Conservation (phyloP, 2,113 vertebrate genomes). For the Ictalurus furcatus region DNA sequence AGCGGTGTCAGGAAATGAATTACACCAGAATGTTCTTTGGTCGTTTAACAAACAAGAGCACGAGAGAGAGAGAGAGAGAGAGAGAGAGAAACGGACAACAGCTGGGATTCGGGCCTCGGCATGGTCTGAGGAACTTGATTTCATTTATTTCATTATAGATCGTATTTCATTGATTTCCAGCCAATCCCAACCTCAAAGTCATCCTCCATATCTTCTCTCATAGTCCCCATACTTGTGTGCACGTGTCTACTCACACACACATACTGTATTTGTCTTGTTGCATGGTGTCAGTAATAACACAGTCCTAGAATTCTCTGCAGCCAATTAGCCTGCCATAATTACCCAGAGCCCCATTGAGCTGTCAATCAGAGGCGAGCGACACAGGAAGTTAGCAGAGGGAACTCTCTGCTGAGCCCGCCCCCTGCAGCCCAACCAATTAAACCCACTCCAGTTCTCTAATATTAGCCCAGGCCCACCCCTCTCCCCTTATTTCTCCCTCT, state of each 20-base stretch:
- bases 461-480: conserved; percentile 36
- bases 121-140: background rate
- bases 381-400: conserved; percentile 64
- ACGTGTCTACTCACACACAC: background rate
- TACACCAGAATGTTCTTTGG: background rate
- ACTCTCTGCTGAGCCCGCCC: conserved; percentile 50
- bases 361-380: conserved; percentile 72
- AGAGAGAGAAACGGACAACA: background rate
- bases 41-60: background rate
- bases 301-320: conserved; percentile 74
- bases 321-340: conserved; percentile 77
- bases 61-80: background rate
- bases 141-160: conserved; percentile 4
- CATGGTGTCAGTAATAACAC: conserved; percentile 75
- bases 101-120: background rate
- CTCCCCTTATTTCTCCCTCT: background rate
- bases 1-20: background rate
- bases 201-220: background rate
- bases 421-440: conserved; percentile 42
- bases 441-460: conserved; percentile 48
- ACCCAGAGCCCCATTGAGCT: conserved; percentile 76
- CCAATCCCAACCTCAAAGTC: background rate
- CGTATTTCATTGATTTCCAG: background rate
- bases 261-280: conserved; percentile 29
- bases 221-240: background rate